Conservation (phyloP, 2,113 vertebrate genomes). For the Scatophagus argus region DNA sequence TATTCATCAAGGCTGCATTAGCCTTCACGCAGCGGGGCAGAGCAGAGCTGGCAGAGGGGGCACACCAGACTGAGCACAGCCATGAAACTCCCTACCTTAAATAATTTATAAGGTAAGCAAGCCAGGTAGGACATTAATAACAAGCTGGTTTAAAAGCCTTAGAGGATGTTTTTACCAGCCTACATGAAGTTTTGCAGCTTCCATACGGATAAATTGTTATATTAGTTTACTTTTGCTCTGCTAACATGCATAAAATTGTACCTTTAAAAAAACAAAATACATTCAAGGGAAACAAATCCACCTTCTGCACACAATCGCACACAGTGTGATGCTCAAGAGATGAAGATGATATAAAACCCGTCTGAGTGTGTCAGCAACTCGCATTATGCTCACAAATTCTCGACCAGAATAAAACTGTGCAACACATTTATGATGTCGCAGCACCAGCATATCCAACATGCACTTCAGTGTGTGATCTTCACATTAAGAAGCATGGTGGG, state of each 20-base stretch:
- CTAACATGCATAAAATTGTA: background rate
- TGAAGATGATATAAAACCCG: slow-evolving; percentile 11
- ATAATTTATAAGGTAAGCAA: slow-evolving; percentile 60
- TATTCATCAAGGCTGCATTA: slow-evolving; percentile 78
- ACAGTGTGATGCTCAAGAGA: background rate
- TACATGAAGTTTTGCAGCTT: background rate
- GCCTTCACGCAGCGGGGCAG: slow-evolving; percentile 43
- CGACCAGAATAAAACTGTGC: background rate
- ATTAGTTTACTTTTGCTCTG: background rate
- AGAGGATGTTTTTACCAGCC: background rate
- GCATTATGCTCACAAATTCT: background rate
- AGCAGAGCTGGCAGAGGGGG: slow-evolving; percentile 32
- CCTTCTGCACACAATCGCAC: background rate
- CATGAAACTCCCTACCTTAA: slow-evolving; percentile 40
- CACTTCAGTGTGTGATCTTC: background rate
- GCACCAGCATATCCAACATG: background rate
- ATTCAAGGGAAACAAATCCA: background rate
- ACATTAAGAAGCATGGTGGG: background rate
- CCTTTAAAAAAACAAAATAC: background rate
- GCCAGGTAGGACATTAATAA: slow-evolving; percentile 36
- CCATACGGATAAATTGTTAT: background rate
- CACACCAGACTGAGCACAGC: slow-evolving; percentile 47
- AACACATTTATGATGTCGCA: background rate
- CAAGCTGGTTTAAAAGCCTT: slow-evolving; percentile 20
- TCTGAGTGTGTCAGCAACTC: background rate